These are phyloP conservation scores for Drosophila fungiperda DNA, from an alignment of 2,888 invertebrate species.

Conservation along the genomic window DNA sequence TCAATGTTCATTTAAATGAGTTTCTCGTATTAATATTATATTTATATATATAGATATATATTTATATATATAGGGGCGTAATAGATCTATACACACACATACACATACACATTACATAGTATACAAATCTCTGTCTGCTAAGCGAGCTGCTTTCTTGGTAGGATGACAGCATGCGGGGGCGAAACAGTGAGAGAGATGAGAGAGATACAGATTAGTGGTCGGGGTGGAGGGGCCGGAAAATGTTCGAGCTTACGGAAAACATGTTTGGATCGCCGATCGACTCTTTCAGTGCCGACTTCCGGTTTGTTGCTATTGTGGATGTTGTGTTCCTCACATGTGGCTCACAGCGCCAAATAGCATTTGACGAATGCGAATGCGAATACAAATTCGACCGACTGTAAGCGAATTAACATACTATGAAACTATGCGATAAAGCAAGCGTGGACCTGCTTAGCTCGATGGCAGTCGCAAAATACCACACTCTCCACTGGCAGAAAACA, in stretches of 20 bases:
- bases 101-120: background rate
- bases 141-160: slow-evolving; percentile 55
- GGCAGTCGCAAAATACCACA: slow-evolving; percentile 35
- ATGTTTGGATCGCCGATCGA: slow-evolving; percentile 54
- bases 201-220: background rate
- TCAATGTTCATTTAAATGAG: background rate
- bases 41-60: background rate
- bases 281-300: slow-evolving; percentile 47
- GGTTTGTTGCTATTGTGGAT: slow-evolving; percentile 34
- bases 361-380: slow-evolving; percentile 48
- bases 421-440: slow-evolving; percentile 70
- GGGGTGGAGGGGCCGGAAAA: background rate
- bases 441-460: slow-evolving; percentile 63
- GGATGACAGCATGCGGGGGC: background rate
- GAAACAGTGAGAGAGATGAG: background rate
- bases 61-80: slow-evolving; percentile 2
- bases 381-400: slow-evolving; percentile 35
- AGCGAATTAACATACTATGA: slow-evolving; percentile 66
- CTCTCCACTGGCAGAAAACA: slow-evolving; percentile 37
- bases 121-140: background rate
- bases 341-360: slow-evolving; percentile 52
- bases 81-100: slow-evolving; percentile 5
- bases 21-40: too few species aligned
- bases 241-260: slow-evolving; percentile 31
- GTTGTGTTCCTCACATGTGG: slow-evolving; percentile 26